Evolutionary conservation across 2,113 vertebrate genomes (phyloP).

Genomic region (Verasper variegatus): DNA sequence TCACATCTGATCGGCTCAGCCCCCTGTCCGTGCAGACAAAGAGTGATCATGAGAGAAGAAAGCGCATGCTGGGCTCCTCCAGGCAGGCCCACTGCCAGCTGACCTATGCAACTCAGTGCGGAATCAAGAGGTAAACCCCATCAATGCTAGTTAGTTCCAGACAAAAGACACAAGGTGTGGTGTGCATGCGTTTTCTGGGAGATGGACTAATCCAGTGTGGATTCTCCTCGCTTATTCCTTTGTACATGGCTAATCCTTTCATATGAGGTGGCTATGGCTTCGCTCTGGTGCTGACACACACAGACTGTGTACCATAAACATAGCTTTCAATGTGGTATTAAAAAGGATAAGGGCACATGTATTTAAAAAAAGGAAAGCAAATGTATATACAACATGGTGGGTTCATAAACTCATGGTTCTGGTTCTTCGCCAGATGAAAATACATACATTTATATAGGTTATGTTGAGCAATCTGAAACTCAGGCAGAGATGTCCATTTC

Average conservation of each 20-base stretch:
- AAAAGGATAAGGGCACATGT: constrained; percentile 4
- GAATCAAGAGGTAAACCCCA: neutral
- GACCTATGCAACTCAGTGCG: constrained; percentile 11
- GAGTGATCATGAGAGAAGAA: constrained; percentile 29
- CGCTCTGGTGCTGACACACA: constrained; percentile 2
- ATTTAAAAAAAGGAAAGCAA: neutral
- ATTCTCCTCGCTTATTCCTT: constrained; percentile 37
- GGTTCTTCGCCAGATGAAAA: neutral
- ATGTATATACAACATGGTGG: neutral
- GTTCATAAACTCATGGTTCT: neutral
- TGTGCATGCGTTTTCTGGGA: constrained; percentile 36
- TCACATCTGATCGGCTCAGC: constrained; percentile 18
- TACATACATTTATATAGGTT: too few relatives aligned
- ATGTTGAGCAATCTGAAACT: too few relatives aligned
- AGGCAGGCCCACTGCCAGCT: constrained; percentile 8
- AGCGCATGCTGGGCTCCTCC: constrained; percentile 17
- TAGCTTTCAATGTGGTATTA: constrained; percentile 1
- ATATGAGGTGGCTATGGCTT: constrained; percentile 27
- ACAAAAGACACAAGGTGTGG: constrained; percentile 36
- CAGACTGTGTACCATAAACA: constrained; percentile 12
- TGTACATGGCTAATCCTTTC: constrained; percentile 58
- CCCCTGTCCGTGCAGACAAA: constrained; percentile 32
- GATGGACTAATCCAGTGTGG: constrained; percentile 44
- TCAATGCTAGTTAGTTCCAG: neutral
- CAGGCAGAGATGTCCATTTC: too few relatives aligned